These are phyloP conservation scores for Pygocentrus nattereri DNA, from an alignment of 2,797 vertebrate genomes.

Conservation along the genomic window DNA sequence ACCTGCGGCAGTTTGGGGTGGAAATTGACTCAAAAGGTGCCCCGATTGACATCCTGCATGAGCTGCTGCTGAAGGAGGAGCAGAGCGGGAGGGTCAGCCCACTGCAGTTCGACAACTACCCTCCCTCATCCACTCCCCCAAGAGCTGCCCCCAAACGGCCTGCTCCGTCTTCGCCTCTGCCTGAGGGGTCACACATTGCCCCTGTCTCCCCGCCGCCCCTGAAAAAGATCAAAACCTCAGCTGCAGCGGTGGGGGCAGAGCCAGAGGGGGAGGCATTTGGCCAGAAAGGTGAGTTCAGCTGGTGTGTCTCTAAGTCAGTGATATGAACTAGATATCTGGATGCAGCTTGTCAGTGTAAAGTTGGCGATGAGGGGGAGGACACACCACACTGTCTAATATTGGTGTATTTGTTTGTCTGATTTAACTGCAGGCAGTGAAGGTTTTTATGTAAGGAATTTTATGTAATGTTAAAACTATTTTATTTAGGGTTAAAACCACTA, in stretches of 20 bases:
- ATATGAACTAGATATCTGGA: too few species aligned
- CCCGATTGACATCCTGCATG: constrained; percentile 88
- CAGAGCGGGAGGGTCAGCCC: constrained; percentile 64
- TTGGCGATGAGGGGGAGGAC: too few species aligned
- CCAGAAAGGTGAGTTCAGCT: not conserved
- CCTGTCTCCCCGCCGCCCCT: constrained; percentile 67
- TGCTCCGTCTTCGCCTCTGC: constrained; percentile 59
- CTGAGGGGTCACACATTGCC: constrained; percentile 66
- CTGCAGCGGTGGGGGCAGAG: not conserved
- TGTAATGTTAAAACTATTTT: too few species aligned
- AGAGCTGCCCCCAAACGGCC: constrained; percentile 69
- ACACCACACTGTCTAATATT: too few species aligned
- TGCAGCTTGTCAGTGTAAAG: too few species aligned
- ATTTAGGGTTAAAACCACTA: too few species aligned
- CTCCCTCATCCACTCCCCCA: constrained; percentile 59
- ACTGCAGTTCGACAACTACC: constrained; percentile 54
- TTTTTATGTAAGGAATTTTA: too few species aligned
- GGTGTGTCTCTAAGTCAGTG: too few species aligned
- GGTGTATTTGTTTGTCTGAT: too few species aligned
- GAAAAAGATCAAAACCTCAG: constrained; percentile 63
- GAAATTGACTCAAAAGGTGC: constrained; percentile 83
- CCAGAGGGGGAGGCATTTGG: not conserved
- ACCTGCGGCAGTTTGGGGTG: constrained; percentile 90
- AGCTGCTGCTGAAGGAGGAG: constrained; percentile 80
- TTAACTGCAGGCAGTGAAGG: too few species aligned